Base-by-base conservation (phyloP, 2,888 invertebrate genomes). In the Cenopis cana region DNA sequence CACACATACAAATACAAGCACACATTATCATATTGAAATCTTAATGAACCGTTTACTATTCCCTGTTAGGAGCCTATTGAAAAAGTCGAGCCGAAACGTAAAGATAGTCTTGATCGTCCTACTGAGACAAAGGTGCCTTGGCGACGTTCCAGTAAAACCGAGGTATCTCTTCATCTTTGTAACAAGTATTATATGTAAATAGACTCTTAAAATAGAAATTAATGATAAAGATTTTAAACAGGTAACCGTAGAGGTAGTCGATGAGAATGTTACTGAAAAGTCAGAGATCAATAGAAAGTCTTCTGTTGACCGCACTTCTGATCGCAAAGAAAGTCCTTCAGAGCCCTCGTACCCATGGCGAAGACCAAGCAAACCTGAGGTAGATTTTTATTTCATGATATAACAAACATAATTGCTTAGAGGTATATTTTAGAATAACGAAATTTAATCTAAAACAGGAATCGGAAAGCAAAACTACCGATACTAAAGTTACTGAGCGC, bases 81-180 rank as follows among this genome's bases (percentile, higher is more conserved):
- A 74, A 87, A 79, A 18, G 77, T 81, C 56, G 85, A 87, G 78
- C 81, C 86, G 12, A 86, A 86, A 81, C 84, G 81, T 77, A 88
- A 86, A 74, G 75, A 82, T 74, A 88, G 82, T 72, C 77, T 89
- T 75, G 85, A 86, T 33, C 77, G 60, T 18, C 74, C 73, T 12
- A 33, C 76, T 57, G 85, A 84, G 73, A 77, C 80, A 36, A 74
- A 71, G 14, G 75, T 78, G 67, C 81, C 83, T 72, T 81, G 81
- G 78, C 79, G 82, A 49, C 79, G 80, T 66, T 76, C 81, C 55
- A 85, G 79, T 74, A 82, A 79, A 77, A 77, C 78, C 50, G 81
- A 86, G 79, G 85, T 85, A 78, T 75, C 73, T 69, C 29, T 20
- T 52, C 49, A 41, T 50, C 33, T 49, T n/a, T 57, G 52, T 38